Base-by-base conservation (phyloP, 1,140 invertebrate genomes). In the Procambarus virginalis region DNA sequence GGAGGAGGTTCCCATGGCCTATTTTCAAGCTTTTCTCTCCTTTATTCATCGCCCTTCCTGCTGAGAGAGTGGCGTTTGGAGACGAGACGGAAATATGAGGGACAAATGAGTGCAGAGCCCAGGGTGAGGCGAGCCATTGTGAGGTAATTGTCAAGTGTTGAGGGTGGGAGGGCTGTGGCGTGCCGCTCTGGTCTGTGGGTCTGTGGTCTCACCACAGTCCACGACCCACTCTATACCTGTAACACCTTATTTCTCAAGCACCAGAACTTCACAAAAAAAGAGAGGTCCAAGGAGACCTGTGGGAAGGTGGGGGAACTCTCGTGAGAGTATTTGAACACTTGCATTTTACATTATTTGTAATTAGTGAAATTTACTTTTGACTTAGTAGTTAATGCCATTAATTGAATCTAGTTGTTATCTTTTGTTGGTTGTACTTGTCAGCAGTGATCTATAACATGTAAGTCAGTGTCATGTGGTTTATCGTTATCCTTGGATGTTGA, bases 111-210 rank as follows among this genome's bases (percentile, higher is more conserved):
- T 73, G 68, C 68, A 73, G 68, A 73, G 68, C 4, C 5, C 68
- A 73, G 68, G 68, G 68, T 34, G 68, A 73, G 68, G 68, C 68
- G n/a, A 22, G 22, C n/a, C 68, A 73, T 73, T 73, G 68, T 73
- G 68, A 73, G 22, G 4, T 73, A 34, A 73, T 73, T 73, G 68
- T 14, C 22, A 34, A 73, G 68, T 73, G 68, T 73, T 73, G 68
- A 73, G 68, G 22, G 68, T 73, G n/a, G 22, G 64, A 8, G 68
- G n/a, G 68, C 34, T 73, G 68, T 34, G 68, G 68, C 22, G 0
- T n/a, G 68, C 68, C 68, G 2, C 68, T 8, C n/a, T n/a, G 64
- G 64, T 68, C 51, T 68, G 12, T 10, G 6, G 68, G 68, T 0
- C 68, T 8, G 68, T 34, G 68, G 68, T n/a, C 68, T 73, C 68